Evolutionary conservation across 23 tunicate species (phyloP), one percentile per base, ranked within the genome.

Genomic region (Phallusia fumigata): DNA sequence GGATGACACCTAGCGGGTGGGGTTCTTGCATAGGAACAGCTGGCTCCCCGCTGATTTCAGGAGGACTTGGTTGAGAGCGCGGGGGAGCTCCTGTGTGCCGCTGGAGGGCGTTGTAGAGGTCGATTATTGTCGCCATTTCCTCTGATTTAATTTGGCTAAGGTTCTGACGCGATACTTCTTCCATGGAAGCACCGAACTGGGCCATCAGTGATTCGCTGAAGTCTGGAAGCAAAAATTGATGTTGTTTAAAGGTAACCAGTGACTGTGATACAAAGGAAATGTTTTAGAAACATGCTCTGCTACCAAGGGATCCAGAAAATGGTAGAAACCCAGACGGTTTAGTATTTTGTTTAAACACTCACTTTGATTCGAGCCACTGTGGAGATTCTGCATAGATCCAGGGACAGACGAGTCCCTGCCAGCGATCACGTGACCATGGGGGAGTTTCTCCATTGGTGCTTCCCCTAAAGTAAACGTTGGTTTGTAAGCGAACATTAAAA

Each of bases 51-150:
- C 33, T 40, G 28, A 53, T 30, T 58, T 58, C 69, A 21, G 69
- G 69, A 1, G 69, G 69, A 58, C 69, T 58, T 58, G 69, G 69
- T n/a, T 79, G 36, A 33, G 53, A 33, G 82, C 72, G 81, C 21
- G 82, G 35, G 0, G 76, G 52, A n/a, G 78, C 79, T 8, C 21
- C 47, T 21, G 69, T 58, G 28, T 58, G 69, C 36, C 82, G 82
- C 53, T 87, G 91, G 22, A 87, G 65, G 34, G 85, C 77, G 77
- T 85, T 50, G 44, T 82, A 82, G 34, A 87, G 91, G 21, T 82
- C 86, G 53, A 82, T 85, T 74, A 87, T 81, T 19, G 82, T 24
- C 11, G 91, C 86, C n/a, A 87, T 40, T 22, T 58, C 73, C 21
- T 87, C 91, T 0, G 52, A 16, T 74, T 74, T 74, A 2, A 58